Conservation (phyloP, 2,888 invertebrate genomes). For the Eristalinus aeneus region DNA sequence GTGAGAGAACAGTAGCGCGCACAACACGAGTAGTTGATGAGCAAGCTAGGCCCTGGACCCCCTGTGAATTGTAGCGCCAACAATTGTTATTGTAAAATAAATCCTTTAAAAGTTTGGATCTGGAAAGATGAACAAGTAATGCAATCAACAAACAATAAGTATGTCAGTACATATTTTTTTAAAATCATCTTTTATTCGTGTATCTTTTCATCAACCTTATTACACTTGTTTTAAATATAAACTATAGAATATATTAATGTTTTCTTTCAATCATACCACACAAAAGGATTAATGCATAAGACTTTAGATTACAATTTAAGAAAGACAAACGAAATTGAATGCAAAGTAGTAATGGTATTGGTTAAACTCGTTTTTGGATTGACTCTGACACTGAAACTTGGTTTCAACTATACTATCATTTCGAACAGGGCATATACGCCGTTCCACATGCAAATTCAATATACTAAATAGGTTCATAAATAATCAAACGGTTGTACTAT, state of each 20-base stretch:
- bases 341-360: slow-evolving; percentile 7
- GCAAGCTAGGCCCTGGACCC: no score
- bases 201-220: background rate
- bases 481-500: slow-evolving; percentile 47
- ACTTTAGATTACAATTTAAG: slow-evolving; percentile 23
- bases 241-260: slow-evolving; percentile 7
- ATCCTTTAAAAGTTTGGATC: no score
- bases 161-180: background rate
- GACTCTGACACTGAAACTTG: background rate
- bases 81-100: no score
- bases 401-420: background rate
- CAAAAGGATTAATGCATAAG: slow-evolving; percentile 28
- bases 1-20: no score
- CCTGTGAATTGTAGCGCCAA: no score
- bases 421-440: background rate
- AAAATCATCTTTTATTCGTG: background rate
- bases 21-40: no score
- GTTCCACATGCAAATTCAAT: background rate
- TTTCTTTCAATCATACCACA: slow-evolving; percentile 50
- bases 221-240: slow-evolving; percentile 7
- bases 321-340: slow-evolving; percentile 31
- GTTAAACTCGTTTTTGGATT: background rate
- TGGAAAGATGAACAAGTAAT: no score
- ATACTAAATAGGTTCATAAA: slow-evolving; percentile 36
- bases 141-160: no score